Evolutionary conservation across 2,888 invertebrate species (phyloP), one percentile per base, ranked within the genome.

Genomic region (Ophion obscuratus): DNA sequence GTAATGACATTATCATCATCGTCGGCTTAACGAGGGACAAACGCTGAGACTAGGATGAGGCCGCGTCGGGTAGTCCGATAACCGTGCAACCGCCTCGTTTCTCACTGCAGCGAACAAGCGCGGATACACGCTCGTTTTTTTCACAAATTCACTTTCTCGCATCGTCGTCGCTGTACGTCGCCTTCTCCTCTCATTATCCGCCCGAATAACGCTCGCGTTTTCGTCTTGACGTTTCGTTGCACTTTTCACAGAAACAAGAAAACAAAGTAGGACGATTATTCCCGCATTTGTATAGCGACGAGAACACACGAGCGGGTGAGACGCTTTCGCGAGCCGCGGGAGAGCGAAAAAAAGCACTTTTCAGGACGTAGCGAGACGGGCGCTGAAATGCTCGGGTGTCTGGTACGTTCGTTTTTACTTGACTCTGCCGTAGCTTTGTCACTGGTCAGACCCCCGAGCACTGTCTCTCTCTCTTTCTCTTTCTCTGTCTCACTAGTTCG

Each of bases 21-120:
- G 17, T 53, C 14, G 53, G 11, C 10, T 20, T 61, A 87, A 78
- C 88, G 79, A 75, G 68, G 68, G 14, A 44, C 44, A 11, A 44
- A 68, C 68, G 17, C 20, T 9, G 68, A 90, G 93, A 92, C 90
- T 94, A 93, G 92, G 94, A 94, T 94, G 90, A 94, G 93, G 94
- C 94, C 93, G 94, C 93, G 90, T 92, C 91, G 88, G 91, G 90
- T 92, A 89, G 92, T 92, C 91, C 88, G 90, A 88, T 90, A 92
- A 92, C 93, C 92, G 92, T 87, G 74, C 83, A 88, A 92, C 94
- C 92, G 93, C 95, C 95, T 95, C 95, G 95, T 59, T 57, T 78
- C 57, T 70, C 71, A 67, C 53, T 64, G 57, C 61, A 70, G 73
- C 36, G 14, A 17, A 67, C 62, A 36, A 66, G 24, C 74, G 40